Percentiles rank a stretch among this genome's conserved stretches.
Conservation (phyloP, 2,888 invertebrate genomes). For the Meghimatium bilineatum region DNA sequence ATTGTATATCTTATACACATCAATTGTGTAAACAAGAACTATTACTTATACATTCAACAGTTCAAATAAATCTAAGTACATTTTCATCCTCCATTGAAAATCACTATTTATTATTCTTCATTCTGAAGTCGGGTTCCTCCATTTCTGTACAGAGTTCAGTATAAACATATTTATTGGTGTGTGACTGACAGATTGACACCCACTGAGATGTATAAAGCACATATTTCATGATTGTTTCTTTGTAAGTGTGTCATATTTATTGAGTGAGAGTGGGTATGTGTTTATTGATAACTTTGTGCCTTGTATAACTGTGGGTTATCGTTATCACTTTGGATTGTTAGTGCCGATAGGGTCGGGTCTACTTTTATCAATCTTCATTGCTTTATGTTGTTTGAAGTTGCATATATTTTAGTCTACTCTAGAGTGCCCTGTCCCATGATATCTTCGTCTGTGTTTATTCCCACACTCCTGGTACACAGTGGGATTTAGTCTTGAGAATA, state of each 20-base stretch:
- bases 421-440: too few species aligned
- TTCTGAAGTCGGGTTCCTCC: not conserved
- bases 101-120: not conserved
- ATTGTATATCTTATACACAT: too few species aligned
- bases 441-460: too few species aligned
- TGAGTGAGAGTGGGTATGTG: not conserved
- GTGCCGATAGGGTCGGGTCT: not conserved
- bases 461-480: too few species aligned
- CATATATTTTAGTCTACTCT: too few species aligned
- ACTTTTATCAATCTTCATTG: not conserved
- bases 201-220: not conserved
- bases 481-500: too few species aligned
- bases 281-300: conserved; percentile 10
- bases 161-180: not conserved
- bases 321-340: not conserved
- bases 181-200: not conserved
- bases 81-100: not conserved
- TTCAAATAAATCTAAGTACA: too few species aligned
- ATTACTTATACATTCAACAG: too few species aligned
- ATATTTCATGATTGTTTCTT: not conserved
- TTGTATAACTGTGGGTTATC: not conserved
- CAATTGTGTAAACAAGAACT: too few species aligned
- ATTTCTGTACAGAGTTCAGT: not conserved
- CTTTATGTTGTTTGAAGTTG: too few species aligned
- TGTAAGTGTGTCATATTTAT: not conserved